phyloP scores from a whole-genome alignment of 2,888 invertebrate species.

The Torymus aiolomorphi region DNA sequence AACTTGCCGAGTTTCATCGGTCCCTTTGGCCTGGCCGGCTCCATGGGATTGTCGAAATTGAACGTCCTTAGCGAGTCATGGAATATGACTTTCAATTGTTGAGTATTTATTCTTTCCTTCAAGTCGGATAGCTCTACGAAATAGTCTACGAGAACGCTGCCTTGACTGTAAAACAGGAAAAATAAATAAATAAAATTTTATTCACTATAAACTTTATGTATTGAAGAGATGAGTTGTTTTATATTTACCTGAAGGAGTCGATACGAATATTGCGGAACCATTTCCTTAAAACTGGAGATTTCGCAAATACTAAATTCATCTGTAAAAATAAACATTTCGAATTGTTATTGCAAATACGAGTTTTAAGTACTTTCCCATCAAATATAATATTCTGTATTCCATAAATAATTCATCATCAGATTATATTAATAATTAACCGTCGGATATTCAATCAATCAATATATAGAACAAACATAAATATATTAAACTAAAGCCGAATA shows the following conservation, averaged over 20 bases:
- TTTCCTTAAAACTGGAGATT: slow-evolving; percentile 84
- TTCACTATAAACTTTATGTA: slow-evolving; percentile 24
- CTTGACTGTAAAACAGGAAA: slow-evolving; percentile 78
- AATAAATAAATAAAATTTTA: slow-evolving; percentile 7
- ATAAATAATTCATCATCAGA: too few relatives aligned
- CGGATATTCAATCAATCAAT: too few relatives aligned
- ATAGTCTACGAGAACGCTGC: slow-evolving; percentile 92
- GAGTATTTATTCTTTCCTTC: slow-evolving; percentile 77
- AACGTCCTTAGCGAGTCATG: slow-evolving; percentile 80
- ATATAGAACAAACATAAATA: too few relatives aligned
- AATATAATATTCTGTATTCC: too few relatives aligned
- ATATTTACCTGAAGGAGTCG: slow-evolving; percentile 84
- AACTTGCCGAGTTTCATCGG: slow-evolving; percentile 88
- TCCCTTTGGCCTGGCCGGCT: slow-evolving; percentile 76
- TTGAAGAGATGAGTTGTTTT: neutral
- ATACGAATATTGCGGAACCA: slow-evolving; percentile 92
- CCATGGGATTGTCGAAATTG: slow-evolving; percentile 77
- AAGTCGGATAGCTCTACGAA: slow-evolving; percentile 89
- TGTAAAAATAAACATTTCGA: slow-evolving; percentile 72
- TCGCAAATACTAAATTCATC: slow-evolving; percentile 90
- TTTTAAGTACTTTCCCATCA: too few relatives aligned
- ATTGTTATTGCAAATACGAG: too few relatives aligned
- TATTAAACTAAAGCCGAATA: too few relatives aligned
- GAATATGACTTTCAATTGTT: slow-evolving; percentile 78
- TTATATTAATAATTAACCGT: neutral